Evolutionary conservation across 2,888 invertebrate genomes (phyloP).

Genomic region (Lasiommata megera): DNA sequence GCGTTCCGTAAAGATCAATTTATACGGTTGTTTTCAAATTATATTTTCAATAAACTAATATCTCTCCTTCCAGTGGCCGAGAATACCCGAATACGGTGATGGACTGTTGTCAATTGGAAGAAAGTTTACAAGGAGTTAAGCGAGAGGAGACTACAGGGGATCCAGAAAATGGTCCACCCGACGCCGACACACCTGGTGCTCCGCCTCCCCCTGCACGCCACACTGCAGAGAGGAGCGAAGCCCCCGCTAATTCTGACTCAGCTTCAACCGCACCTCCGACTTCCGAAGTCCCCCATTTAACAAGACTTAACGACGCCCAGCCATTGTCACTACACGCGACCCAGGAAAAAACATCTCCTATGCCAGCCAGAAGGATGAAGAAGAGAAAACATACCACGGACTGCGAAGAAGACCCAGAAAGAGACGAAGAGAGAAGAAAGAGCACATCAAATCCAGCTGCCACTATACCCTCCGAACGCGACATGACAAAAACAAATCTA

Average conservation of each 20-base stretch:
- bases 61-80: slow-evolving; percentile 82
- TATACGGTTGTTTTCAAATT: no score
- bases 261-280: slow-evolving; percentile 69
- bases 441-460: slow-evolving; percentile 68
- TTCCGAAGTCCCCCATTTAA: slow-evolving; percentile 69
- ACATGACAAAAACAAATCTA: slow-evolving; percentile 63
- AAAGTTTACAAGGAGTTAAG: slow-evolving; percentile 90
- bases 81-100: slow-evolving; percentile 95
- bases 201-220: slow-evolving; percentile 65
- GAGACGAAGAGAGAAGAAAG: slow-evolving; percentile 72
- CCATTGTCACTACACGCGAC: slow-evolving; percentile 68
- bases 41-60: not conserved
- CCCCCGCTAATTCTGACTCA: slow-evolving; percentile 62
- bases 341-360: slow-evolving; percentile 78
- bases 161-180: slow-evolving; percentile 94
- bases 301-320: slow-evolving; percentile 67
- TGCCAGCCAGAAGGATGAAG: slow-evolving; percentile 83
- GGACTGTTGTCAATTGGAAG: slow-evolving; percentile 96
- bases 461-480: slow-evolving; percentile 66
- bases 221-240: slow-evolving; percentile 63
- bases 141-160: slow-evolving; percentile 91
- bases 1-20: no score
- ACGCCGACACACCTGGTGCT: slow-evolving; percentile 84
- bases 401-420: slow-evolving; percentile 66
- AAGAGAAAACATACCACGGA: slow-evolving; percentile 73